Evolutionary conservation across 2,113 vertebrate genomes (phyloP), one percentile per base, ranked within the genome.

Genomic region (Manacus vitellinus): DNA sequence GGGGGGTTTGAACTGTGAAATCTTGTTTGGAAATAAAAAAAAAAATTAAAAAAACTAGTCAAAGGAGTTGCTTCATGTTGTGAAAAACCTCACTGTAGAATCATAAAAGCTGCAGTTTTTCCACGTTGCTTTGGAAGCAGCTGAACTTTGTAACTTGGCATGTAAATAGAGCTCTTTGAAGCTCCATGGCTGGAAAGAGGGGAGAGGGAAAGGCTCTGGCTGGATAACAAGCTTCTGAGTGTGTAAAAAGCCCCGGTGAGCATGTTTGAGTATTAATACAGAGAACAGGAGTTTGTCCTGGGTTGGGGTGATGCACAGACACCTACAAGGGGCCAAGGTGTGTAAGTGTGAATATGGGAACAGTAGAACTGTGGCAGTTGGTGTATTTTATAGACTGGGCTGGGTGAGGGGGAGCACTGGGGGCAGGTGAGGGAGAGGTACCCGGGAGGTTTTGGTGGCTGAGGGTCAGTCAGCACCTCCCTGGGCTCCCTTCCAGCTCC

Each of bases 111-210:
- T 92, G 91, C 66, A 30, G 92, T 86, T 96, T 86, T 95, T 95
- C 95, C 88, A 88, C 2, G 2, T 87, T 91, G 72, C 94, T 97
- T 83, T 88, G 85, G 94, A 93, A 94, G 88, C 81, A 80, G 92
- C 82, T 96, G 94, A 94, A 94, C 96, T 96, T 95, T 95, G 88
- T 97, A 94, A 94, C 94, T 91, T 92, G 89, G 91, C 94, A 46
- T 92, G 76, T 95, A 96, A 97, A 96, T 78, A 92, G 91, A 95
- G 86, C 72, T 95, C 90, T 97, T 95, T 88, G 85, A 96, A 95
- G 91, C 31, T 77, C 77, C 75, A 44, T 28, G 66, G 74, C 56
- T 91, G 76, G 87, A 49, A 80, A n/a, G 46, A 55, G 67, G 54
- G n/a, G 46, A 87, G 82, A 88, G 49, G 80, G 63, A 81, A 88